Percentiles rank a stretch among this genome's conserved stretches.
Conservation (phyloP, 1,140 invertebrate genomes). For the Penaeus chinensis region DNA sequence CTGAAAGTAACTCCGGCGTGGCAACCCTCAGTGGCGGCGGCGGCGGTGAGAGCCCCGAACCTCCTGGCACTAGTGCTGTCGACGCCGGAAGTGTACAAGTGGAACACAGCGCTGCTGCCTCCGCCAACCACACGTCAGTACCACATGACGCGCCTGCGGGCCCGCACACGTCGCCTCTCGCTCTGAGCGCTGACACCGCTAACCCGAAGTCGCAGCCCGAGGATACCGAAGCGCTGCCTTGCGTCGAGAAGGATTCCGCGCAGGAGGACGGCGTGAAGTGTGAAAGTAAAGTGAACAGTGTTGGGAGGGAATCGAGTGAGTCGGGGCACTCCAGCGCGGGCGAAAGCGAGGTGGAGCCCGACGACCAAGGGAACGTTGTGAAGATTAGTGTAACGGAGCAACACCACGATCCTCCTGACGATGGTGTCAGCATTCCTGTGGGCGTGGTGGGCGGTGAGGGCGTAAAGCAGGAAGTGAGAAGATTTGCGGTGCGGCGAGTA, state of each 20-base stretch:
- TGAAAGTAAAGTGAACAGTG: slow-evolving; percentile 36
- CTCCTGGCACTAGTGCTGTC: slow-evolving; percentile 32
- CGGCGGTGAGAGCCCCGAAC: slow-evolving; percentile 27
- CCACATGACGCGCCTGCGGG: slow-evolving; percentile 36
- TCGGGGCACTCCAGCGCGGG: slow-evolving; percentile 59
- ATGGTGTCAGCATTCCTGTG: slow-evolving; percentile 74
- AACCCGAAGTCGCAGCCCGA: neutral
- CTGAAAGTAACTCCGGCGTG: slow-evolving; percentile 38
- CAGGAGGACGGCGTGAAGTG: slow-evolving; percentile 4
- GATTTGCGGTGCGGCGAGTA: slow-evolving; percentile 47
- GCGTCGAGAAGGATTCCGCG: neutral
- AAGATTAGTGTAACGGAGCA: slow-evolving; percentile 54
- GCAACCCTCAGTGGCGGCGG: neutral
- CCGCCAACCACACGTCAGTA: slow-evolving; percentile 52
- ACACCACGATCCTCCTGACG: slow-evolving; percentile 14
- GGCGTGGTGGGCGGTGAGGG: slow-evolving; percentile 72
- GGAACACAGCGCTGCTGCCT: slow-evolving; percentile 53
- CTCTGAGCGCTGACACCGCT: neutral
- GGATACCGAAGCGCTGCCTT: no score
- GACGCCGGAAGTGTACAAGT: slow-evolving; percentile 60
- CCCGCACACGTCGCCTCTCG: slow-evolving; percentile 44
- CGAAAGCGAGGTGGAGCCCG: slow-evolving; percentile 57
- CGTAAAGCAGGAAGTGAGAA: slow-evolving; percentile 34
- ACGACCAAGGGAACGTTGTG: slow-evolving; percentile 54
- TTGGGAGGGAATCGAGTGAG: slow-evolving; percentile 45